phyloP scores from a whole-genome alignment of 2,888 invertebrate species.

The Amiota communis region DNA sequence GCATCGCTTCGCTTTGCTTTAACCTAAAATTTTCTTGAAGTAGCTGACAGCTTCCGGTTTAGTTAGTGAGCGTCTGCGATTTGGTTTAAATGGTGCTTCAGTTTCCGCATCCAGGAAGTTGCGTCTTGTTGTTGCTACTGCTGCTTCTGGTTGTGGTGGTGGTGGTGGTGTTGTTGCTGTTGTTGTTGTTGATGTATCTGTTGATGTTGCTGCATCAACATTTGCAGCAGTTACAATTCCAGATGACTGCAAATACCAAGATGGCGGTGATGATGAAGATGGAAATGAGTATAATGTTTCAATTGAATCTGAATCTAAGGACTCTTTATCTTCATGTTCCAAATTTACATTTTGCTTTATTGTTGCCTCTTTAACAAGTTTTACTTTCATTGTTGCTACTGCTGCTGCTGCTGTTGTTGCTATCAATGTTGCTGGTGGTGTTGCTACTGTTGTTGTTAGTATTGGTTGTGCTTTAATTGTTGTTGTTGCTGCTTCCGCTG shows the following conservation, averaged over 20 bases:
- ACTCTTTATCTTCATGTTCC: background rate
- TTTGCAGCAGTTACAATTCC: background rate
- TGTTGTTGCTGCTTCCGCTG: background rate
- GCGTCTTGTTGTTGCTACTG: constrained; percentile 63
- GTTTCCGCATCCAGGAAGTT: constrained; percentile 70
- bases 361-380: background rate
- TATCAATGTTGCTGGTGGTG: constrained; percentile 12
- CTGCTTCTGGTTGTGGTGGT: constrained; percentile 45
- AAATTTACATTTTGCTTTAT: constrained; percentile 3
- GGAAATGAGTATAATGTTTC: background rate
- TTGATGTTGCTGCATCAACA: constrained; percentile 31
- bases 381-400: background rate
- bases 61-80: constrained; percentile 72
- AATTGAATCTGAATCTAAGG: too few species aligned
- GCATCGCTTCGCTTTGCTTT: constrained; percentile 42
- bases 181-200: constrained; percentile 39
- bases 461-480: constrained; percentile 14
- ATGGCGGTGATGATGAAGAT: background rate
- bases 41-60: constrained; percentile 73
- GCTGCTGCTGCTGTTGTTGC: too few species aligned
- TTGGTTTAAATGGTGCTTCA: constrained; percentile 72
- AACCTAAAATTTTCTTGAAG: constrained; percentile 73
- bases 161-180: constrained; percentile 40
- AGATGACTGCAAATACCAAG: too few species aligned
- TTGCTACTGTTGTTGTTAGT: constrained; percentile 11